Evolutionary conservation across 2,113 vertebrate species (phyloP).

Genomic region (Petromus typicus): DNA sequence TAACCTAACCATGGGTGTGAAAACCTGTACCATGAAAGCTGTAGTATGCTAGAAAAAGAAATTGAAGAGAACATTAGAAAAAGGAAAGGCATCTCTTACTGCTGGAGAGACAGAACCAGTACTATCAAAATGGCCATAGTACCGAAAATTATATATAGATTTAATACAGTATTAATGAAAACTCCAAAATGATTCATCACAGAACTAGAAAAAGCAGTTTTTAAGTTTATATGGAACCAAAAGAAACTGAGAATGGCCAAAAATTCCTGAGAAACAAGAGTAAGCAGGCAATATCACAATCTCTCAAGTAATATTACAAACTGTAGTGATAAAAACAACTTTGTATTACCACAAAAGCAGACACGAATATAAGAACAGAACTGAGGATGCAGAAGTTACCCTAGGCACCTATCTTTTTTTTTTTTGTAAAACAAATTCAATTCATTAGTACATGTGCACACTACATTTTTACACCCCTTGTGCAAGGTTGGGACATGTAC

Average conservation of each 20-base stretch:
- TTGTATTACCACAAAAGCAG: background rate
- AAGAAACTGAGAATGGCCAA: background rate
- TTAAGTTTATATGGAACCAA: background rate
- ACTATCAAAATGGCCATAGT: background rate
- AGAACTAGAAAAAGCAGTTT: background rate
- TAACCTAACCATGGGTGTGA: background rate
- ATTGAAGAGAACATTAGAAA: background rate
- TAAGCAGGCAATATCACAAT: background rate
- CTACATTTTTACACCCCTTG: too few relatives aligned
- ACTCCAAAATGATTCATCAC: background rate
- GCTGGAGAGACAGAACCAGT: background rate
- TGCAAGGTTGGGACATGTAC: too few relatives aligned
- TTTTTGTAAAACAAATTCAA: too few relatives aligned
- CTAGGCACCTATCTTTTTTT: background rate
- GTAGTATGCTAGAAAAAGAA: background rate
- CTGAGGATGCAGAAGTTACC: background rate
- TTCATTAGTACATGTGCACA: too few relatives aligned
- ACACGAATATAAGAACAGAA: background rate
- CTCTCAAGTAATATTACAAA: background rate
- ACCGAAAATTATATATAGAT: background rate
- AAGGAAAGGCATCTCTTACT: background rate
- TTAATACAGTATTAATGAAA: background rate
- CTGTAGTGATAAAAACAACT: background rate
- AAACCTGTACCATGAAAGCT: background rate
- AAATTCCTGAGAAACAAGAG: background rate